Evolutionary conservation across 2,888 invertebrate species (phyloP).

Genomic region (Aphodius granarius): DNA sequence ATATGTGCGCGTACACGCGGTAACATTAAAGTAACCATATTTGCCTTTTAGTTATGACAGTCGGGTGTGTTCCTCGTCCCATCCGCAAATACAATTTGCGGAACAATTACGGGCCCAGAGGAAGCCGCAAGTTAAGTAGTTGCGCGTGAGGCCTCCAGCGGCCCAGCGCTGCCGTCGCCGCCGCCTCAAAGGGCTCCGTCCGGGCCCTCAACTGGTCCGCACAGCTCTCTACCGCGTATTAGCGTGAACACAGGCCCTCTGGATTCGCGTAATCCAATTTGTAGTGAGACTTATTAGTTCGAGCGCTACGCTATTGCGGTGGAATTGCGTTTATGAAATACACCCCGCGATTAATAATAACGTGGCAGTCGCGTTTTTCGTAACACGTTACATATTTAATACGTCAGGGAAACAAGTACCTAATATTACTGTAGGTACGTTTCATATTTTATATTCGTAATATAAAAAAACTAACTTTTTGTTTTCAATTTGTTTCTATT

Average conservation of each 20-base stretch:
- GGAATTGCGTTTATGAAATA: conserved; percentile 36
- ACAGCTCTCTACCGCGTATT: conserved; percentile 52
- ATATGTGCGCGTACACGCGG: not conserved
- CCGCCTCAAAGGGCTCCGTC: conserved; percentile 37
- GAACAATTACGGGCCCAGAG: conserved; percentile 52
- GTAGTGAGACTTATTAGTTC: conserved; percentile 56
- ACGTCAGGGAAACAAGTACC: not conserved
- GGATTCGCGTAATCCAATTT: conserved; percentile 54
- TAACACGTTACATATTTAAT: not conserved
- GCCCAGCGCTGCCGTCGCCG: conserved; percentile 31
- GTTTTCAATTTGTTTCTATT: no score
- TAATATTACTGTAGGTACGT: no score
- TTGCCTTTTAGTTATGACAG: conserved; percentile 44
- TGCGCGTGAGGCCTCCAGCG: conserved; percentile 43
- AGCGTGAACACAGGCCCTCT: conserved; percentile 52
- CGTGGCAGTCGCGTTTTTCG: conserved; percentile 7
- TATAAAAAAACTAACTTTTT: no score
- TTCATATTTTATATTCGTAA: no score
- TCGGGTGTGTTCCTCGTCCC: conserved; percentile 45
- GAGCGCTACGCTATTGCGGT: conserved; percentile 35
- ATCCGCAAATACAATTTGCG: conserved; percentile 54
- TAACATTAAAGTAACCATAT: conserved; percentile 49
- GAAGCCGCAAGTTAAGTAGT: conserved; percentile 53
- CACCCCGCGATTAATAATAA: conserved; percentile 19
- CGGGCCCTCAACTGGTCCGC: conserved; percentile 39